Evolutionary conservation across 2,797 vertebrate genomes (phyloP).

Genomic region (Spinibarbus caldwelli): DNA sequence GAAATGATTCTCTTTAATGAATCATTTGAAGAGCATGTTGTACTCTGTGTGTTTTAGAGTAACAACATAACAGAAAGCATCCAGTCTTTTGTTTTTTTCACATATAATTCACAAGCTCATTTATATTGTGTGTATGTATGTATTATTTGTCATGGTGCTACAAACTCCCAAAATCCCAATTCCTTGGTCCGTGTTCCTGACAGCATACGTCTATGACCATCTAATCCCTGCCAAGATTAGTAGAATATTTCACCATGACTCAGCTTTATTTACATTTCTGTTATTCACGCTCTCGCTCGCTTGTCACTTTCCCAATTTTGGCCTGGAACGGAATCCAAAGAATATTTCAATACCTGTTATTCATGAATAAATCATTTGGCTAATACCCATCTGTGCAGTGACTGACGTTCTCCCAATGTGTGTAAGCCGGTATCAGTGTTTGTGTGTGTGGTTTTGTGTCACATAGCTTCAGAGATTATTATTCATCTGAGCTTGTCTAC

Average conservation of each 20-base stretch:
- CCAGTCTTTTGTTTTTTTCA: neutral
- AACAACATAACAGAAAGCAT: neutral
- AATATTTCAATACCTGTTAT: slow-evolving; percentile 1
- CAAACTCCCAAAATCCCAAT: slow-evolving; percentile 24
- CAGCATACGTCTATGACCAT: slow-evolving; percentile 44
- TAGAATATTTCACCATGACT: slow-evolving; percentile 51
- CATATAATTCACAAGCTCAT: neutral
- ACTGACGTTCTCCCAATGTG: slow-evolving; percentile 12
- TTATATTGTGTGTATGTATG: neutral
- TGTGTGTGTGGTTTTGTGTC: slow-evolving; percentile 18
- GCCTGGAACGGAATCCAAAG: neutral
- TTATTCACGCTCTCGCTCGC: slow-evolving; percentile 50
- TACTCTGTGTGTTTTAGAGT: neutral
- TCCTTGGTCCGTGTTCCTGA: slow-evolving; percentile 38
- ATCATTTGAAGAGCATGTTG: neutral
- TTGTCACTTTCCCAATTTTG: slow-evolving; percentile 34
- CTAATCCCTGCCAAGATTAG: slow-evolving; percentile 62
- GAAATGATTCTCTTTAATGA: neutral
- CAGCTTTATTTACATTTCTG: slow-evolving; percentile 57
- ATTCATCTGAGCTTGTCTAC: slow-evolving; percentile 41
- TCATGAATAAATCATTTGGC: slow-evolving; percentile 51
- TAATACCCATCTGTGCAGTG: slow-evolving; percentile 40
- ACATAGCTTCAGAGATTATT: slow-evolving; percentile 23
- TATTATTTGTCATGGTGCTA: neutral
- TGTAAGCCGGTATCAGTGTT: slow-evolving; percentile 3